Base-by-base conservation (phyloP, 2,113 vertebrate genomes). In the Hyperoodon ampullatus region DNA sequence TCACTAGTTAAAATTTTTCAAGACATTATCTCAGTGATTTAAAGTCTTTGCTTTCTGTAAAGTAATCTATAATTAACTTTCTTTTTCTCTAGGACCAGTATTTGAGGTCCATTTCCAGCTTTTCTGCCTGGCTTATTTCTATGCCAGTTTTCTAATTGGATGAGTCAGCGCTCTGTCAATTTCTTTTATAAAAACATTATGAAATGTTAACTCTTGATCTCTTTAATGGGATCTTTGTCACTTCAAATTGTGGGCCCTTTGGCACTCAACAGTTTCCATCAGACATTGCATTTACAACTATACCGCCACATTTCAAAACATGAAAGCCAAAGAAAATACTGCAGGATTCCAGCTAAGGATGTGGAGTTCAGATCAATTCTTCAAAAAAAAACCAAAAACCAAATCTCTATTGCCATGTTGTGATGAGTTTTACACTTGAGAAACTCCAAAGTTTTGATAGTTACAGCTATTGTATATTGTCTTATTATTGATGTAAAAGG, bases 251-350 rank as follows among this genome's bases (percentile, higher is more conserved):
- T 61, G 0, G 2, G 42, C 12, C 35, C 1, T 75, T 88, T 70
- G 75, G 8, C 21, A 93, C 9, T 85, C 18, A 63, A 47, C 16
- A 90, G 26, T 96, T 96, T 89, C 47, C 47, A 85, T 33, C 66
- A 85, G 50, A 70, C 42, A 66, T 3, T 60, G 50, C 50, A 5
- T 93, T 88, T 91, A 94, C 88, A 81, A 88, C 18, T 75, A 39
- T 14, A 30, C 42, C n/a, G 7, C 47, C 61, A 50, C 55, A 53
- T 86, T 95, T 85, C 70, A 92, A 90, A 88, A 53, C 23, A 6
- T n/a, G 50, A 55, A n/a, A 96, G 55, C 47, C 90, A 94, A 94
- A 61, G 23, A 88, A 96, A 88, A 93, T 68, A 80, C 4, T 42
- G 4, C 5, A 84, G 7, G n/a, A 74, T 74, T 80, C 15, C n/a